Conservation (phyloP, 2,888 invertebrate genomes). For the Empis stercorea region DNA sequence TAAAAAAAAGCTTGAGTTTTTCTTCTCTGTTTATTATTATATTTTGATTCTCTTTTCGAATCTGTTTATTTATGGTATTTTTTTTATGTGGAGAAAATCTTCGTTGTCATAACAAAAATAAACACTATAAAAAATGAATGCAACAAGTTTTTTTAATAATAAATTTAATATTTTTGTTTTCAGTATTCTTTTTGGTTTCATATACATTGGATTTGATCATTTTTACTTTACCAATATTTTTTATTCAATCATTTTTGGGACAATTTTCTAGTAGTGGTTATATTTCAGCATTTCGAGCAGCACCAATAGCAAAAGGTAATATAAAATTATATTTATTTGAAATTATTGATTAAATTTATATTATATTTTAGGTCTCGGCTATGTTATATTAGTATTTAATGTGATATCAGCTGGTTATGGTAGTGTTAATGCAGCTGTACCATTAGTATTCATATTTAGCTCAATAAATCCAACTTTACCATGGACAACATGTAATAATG, state of each 20-base stretch:
- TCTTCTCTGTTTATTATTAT: neutral
- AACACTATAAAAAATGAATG: too few species aligned
- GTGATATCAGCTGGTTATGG: slow-evolving; percentile 71
- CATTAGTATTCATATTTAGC: slow-evolving; percentile 64
- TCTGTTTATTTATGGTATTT: neutral
- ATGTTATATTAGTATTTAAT: slow-evolving; percentile 67
- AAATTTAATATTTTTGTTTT: neutral
- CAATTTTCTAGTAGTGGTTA: slow-evolving; percentile 69
- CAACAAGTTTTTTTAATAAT: too few species aligned
- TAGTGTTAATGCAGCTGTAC: slow-evolving; percentile 72
- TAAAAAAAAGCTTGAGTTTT: neutral
- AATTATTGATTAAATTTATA: neutral
- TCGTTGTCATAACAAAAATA: neutral
- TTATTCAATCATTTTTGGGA: slow-evolving; percentile 68
- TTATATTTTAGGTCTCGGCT: slow-evolving; percentile 57
- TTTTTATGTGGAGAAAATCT: neutral
- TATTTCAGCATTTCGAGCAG: slow-evolving; percentile 60
- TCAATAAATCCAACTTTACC: slow-evolving; percentile 54
- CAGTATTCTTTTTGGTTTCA: slow-evolving; percentile 5
- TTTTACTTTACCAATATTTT: slow-evolving; percentile 71
- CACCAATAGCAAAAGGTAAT: slow-evolving; percentile 69
- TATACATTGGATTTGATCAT: slow-evolving; percentile 48
- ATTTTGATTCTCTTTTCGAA: neutral
- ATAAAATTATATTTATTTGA: neutral
- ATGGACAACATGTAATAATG: slow-evolving; percentile 65